Evolutionary conservation across 2,888 invertebrate species (phyloP).

Genomic region (Idaea dimidiata): DNA sequence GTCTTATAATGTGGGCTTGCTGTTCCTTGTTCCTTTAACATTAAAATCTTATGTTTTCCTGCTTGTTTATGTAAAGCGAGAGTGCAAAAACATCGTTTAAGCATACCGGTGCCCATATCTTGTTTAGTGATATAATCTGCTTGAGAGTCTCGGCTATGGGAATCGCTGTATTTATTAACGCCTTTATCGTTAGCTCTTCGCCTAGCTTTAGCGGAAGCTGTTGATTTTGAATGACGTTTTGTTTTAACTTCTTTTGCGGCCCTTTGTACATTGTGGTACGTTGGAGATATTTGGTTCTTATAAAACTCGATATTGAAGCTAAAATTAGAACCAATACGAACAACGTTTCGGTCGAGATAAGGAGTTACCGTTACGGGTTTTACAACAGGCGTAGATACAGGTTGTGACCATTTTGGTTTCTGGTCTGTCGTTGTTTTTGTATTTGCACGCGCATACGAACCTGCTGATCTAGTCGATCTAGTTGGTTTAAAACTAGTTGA

Average conservation of each 20-base stretch:
- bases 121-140: slow-evolving; percentile 9
- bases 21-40: slow-evolving; percentile 8
- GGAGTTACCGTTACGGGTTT: neutral
- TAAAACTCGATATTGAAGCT: slow-evolving; percentile 40
- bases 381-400: neutral
- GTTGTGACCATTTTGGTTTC: slow-evolving; percentile 4
- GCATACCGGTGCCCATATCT: slow-evolving; percentile 13
- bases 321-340: slow-evolving; percentile 36
- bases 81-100: slow-evolving; percentile 22
- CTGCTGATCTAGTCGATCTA: slow-evolving; percentile 1
- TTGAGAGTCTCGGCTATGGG: slow-evolving; percentile 12
- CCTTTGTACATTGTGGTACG: slow-evolving; percentile 16
- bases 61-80: slow-evolving; percentile 19
- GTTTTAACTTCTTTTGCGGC: slow-evolving; percentile 12
- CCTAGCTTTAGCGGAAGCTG: slow-evolving; percentile 5
- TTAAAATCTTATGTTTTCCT: slow-evolving; percentile 22
- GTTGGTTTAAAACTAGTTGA: slow-evolving; percentile 12
- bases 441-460: slow-evolving; percentile 6
- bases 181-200: slow-evolving; percentile 4
- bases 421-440: neutral
- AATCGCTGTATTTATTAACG: slow-evolving; percentile 7
- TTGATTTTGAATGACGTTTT: neutral
- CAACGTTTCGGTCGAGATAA: slow-evolving; percentile 18
- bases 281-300: slow-evolving; percentile 31
- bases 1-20: slow-evolving; percentile 7